phyloP scores from a whole-genome alignment of 2,113 vertebrate species.

The Felis chaus region DNA sequence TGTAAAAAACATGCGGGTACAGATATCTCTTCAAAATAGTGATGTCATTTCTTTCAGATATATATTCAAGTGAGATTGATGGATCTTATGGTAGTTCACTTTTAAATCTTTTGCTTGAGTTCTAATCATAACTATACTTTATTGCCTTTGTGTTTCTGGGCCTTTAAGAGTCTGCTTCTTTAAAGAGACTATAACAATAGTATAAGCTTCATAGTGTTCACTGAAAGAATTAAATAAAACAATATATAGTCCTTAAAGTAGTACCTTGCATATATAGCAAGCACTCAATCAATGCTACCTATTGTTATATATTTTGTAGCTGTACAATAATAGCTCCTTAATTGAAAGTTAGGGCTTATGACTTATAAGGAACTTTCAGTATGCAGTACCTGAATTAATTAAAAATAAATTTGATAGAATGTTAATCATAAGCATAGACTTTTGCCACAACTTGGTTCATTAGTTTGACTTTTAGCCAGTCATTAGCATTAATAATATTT shows the following conservation, averaged over 20 bases:
- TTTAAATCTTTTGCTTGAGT: not conserved
- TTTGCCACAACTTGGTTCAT: not conserved
- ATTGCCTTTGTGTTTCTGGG: not conserved
- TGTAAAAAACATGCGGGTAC: not conserved
- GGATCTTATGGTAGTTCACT: not conserved
- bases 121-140: not conserved
- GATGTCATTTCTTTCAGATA: not conserved
- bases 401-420: slow-evolving; percentile 11
- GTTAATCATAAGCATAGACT: not conserved
- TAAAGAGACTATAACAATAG: slow-evolving; percentile 6
- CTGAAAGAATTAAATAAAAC: not conserved
- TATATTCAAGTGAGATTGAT: not conserved
- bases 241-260: not conserved
- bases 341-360: not conserved
- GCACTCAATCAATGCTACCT: not conserved
- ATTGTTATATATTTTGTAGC: not conserved
- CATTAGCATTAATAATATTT: not conserved
- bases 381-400: not conserved
- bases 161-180: not conserved
- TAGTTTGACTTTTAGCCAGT: not conserved
- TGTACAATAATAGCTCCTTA: not conserved
- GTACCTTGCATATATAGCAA: not conserved
- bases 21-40: not conserved
- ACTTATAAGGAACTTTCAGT: not conserved
- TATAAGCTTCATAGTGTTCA: not conserved